phyloP scores from a whole-genome alignment of 2,888 invertebrate genomes.

The Eristalis arbustorum region DNA sequence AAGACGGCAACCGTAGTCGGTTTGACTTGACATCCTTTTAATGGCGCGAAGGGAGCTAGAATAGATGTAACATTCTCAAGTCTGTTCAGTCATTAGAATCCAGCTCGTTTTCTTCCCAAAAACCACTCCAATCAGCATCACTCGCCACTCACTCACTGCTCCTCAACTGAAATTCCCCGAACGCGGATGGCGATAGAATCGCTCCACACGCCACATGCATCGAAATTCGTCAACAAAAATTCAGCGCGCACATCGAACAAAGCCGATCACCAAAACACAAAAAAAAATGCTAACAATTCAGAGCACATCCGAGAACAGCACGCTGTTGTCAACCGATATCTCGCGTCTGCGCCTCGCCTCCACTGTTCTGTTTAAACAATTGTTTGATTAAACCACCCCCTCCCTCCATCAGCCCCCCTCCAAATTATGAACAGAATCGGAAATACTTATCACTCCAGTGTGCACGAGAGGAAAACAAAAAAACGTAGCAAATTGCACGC shows the following conservation, averaged over 20 bases:
- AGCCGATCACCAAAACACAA: background rate
- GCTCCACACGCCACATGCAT: background rate
- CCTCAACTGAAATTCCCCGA: background rate
- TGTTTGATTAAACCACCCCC: background rate
- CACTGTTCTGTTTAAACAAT: slow-evolving; percentile 3
- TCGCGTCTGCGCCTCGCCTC: background rate
- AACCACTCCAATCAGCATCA: too few relatives aligned
- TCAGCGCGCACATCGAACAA: background rate
- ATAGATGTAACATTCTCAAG: too few relatives aligned
- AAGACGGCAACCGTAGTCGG: too few relatives aligned
- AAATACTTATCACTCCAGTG: background rate
- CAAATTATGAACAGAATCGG: background rate
- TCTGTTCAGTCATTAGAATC: too few relatives aligned
- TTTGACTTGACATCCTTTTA: too few relatives aligned
- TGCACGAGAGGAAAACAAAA: too few relatives aligned
- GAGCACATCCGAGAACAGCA: background rate
- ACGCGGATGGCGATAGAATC: background rate
- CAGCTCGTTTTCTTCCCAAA: too few relatives aligned
- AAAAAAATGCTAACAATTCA: background rate
- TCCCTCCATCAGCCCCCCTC: background rate
- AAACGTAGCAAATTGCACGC: background rate
- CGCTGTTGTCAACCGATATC: background rate
- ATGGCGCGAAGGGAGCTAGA: too few relatives aligned
- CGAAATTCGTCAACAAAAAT: background rate
- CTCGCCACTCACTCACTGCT: background rate